Evolutionary conservation across 2,113 vertebrate species (phyloP), one percentile per base, ranked within the genome.

Genomic region (Myotis davidii): DNA sequence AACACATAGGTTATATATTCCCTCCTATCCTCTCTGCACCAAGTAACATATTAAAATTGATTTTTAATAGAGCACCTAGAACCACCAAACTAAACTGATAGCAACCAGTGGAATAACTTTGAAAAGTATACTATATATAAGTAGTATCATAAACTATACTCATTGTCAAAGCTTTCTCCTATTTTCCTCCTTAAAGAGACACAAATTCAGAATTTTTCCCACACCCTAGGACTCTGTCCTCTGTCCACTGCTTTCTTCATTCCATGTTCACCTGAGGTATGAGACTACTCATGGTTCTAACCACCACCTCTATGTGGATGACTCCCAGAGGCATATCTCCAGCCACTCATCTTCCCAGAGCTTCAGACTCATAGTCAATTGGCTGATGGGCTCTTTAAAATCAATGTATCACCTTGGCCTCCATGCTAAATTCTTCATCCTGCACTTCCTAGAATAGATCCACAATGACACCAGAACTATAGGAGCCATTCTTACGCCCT

Each of bases 21-120:
- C 42, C 34, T 87, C 79, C 61, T 21, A 56, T 1, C 23, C 7
- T 76, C 29, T 82, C 12, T 42, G 78, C 1, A 86, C 67, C 93
- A 84, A 93, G 61, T 48, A 81, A 94, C 27, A 77, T 65, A 81
- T 65, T 86, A 65, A 94, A 89, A 25, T 52, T 8, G 9, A 86
- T 39, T 90, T 82, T 94, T 84, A 82, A 56, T 81, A 72, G n/a
- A 37, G 34, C 37, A 56, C 25, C 42, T 76, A 89, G n/a, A 65
- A 59, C 12, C 34, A 90, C 64, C 29, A 59, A 64, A 70, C n/a
- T 77, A 73, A 93, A 67, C 59, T 64, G 13, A 91, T 6, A 52
- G 48, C 52, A 93, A 96, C 95, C 17, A 91, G 11, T 56, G n/a
- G 86, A 85, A 85, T 73, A 16, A 74, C 61, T 81, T 77, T 72